Conservation (phyloP, 2,797 vertebrate species). For the Neosilurus hyrtlii region DNA sequence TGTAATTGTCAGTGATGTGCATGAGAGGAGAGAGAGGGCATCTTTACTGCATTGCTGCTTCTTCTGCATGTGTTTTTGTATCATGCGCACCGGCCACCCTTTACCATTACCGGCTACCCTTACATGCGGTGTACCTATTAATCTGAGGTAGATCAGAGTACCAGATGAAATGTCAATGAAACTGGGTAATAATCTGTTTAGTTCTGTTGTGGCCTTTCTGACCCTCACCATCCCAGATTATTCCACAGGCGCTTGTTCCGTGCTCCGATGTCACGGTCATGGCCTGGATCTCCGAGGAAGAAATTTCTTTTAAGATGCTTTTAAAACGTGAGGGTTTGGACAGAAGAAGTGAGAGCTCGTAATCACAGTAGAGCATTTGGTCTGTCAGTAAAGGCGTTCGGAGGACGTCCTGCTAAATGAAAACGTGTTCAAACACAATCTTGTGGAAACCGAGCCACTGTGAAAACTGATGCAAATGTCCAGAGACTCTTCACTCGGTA, state of each 20-base stretch:
- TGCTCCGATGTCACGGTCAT: background rate
- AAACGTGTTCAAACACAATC: background rate
- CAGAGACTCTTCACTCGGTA: background rate
- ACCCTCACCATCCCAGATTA: background rate
- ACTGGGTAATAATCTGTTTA: background rate
- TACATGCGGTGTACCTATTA: background rate
- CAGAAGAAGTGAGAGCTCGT: no score
- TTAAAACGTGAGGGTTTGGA: background rate
- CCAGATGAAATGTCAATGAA: background rate
- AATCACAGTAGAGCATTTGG: background rate
- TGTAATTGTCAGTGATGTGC: background rate
- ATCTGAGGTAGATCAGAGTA: background rate
- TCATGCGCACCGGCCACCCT: no score
- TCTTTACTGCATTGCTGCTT: constrained; percentile 3
- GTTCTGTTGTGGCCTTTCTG: background rate
- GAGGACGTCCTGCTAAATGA: background rate
- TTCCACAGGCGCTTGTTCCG: background rate
- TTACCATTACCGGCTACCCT: background rate
- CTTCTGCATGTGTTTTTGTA: background rate
- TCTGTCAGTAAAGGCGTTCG: background rate
- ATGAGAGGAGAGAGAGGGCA: background rate
- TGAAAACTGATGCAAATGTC: background rate
- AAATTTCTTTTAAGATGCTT: background rate
- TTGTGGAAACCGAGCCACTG: background rate
- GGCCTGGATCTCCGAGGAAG: background rate